Evolutionary conservation across 2,113 vertebrate species (phyloP).

Genomic region (Pipra filicauda): DNA sequence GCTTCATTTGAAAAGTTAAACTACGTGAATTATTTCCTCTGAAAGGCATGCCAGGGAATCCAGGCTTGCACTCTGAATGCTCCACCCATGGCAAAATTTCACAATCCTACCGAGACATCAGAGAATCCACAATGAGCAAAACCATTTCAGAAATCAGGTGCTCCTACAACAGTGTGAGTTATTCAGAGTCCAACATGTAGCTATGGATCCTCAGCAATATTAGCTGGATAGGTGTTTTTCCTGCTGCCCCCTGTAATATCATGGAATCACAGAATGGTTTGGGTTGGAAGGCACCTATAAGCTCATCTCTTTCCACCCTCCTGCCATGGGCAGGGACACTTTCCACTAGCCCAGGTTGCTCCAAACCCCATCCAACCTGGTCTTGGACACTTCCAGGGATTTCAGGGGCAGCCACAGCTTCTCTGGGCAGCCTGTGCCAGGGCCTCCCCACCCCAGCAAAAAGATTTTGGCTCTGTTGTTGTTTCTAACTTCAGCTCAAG

Average conservation of each 20-base stretch:
- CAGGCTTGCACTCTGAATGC: background rate
- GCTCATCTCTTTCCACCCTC: too few species aligned
- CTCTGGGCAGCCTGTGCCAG: background rate
- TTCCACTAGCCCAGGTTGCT: background rate
- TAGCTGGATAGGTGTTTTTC: background rate
- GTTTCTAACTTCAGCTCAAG: background rate
- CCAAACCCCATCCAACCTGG: fast-evolving
- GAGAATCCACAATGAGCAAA: background rate
- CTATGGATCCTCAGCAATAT: background rate
- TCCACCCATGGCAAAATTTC: background rate
- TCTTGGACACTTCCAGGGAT: background rate
- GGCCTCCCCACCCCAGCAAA: background rate
- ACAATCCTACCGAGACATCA: background rate
- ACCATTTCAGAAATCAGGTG: background rate
- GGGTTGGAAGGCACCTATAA: background rate
- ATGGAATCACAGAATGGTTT: background rate
- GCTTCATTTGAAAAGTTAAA: background rate
- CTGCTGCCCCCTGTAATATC: background rate
- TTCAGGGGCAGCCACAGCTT: background rate
- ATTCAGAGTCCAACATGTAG: background rate
- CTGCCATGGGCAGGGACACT: too few species aligned
- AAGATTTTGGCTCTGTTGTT: background rate
- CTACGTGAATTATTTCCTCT: background rate
- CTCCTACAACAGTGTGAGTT: background rate
- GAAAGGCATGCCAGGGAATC: background rate